Conservation (phyloP, 2,113 vertebrate species). For the Ceyx cyanopectus region DNA sequence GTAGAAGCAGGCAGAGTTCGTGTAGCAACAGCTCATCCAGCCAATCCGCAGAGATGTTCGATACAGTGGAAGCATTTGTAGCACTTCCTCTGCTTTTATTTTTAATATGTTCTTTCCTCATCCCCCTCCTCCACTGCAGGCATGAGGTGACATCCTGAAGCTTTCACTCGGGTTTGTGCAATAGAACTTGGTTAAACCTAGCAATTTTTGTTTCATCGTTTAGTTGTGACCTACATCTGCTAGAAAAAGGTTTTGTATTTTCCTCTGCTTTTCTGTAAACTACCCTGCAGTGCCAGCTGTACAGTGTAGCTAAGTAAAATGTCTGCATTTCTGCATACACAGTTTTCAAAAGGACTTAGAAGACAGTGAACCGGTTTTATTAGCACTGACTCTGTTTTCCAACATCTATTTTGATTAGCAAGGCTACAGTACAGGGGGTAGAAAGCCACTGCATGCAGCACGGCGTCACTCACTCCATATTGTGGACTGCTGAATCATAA, state of each 20-base stretch:
- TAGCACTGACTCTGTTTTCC: background rate
- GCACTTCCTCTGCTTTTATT: constrained; percentile 6
- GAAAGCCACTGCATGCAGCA: background rate
- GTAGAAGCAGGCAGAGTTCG: constrained; percentile 4
- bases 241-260: background rate
- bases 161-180: background rate
- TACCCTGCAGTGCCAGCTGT: background rate
- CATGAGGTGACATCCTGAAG: background rate
- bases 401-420: background rate
- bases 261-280: background rate
- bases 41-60: background rate
- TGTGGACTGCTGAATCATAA: background rate
- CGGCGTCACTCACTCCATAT: rapidly evolving
- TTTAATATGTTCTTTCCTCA: background rate
- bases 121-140: background rate
- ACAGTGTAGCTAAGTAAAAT: background rate
- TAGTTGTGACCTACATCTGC: background rate
- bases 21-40: background rate
- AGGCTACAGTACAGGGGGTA: background rate
- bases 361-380: background rate
- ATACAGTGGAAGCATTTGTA: background rate
- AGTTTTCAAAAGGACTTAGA: background rate
- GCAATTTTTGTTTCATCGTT: background rate
- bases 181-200: background rate
- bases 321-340: background rate